Base-by-base conservation (phyloP, 92 coral and sea anemone species). In the Actinostola sp. region DNA sequence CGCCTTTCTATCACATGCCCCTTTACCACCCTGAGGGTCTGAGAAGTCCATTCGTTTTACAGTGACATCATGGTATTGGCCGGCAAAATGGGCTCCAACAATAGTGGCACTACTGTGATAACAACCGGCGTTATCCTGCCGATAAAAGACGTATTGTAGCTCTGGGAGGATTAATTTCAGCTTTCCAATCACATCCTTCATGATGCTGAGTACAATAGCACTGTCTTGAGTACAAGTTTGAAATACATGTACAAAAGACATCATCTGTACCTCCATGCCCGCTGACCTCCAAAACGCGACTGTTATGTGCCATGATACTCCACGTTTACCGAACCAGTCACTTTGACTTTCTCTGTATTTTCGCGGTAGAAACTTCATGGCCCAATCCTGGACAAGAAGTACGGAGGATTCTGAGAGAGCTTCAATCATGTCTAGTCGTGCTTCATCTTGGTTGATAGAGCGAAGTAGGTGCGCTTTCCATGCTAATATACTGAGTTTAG, bases 21-120 rank as follows among this genome's bases (percentile, higher is more conserved):
- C 86, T 74, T 85, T 80, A 30, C 90, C 90, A n/a, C 90, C 82
- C 71, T 85, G 90, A 24, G 86, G 86, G 66, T 85, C 86, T 32
- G 85, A 73, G 46, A 80, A 85, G 79, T 85, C 86, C 78, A 85
- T 1, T 43, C 86, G 74, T 52, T 77, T 70, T 50, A 86, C 75
- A 20, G 79, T 50, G 13, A 75, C 80, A 33, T 76, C 81, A 75
- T 64, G 78, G 64, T 54, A 51, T 12, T 61, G 46, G 58, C 89
- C 44, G 39, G 74, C 65, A 49, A 71, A 63, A 61, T 46, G 43
- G 50, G 85, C 84, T 19, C 70, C 79, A 21, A 46, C 77, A 21
- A 86, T 86, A 53, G 86, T 74, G 32, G 68, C 48, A 19, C 76
- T 82, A 48, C 83, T 58, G 51, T 73, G 87, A 38, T 81, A 86